Base-by-base conservation (phyloP, 2,113 vertebrate species). In the Pitta sordida region DNA sequence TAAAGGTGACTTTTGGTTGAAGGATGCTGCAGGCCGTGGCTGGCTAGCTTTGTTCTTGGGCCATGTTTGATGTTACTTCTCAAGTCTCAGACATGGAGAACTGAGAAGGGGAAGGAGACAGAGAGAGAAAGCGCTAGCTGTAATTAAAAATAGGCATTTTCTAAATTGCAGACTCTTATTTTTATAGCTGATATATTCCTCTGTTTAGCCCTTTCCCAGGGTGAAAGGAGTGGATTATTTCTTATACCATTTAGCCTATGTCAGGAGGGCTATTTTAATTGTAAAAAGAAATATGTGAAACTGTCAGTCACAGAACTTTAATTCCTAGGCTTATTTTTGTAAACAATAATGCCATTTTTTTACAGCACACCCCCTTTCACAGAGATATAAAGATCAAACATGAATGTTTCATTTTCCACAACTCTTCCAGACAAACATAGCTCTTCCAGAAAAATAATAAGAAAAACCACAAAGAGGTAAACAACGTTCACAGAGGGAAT, bases 261-360 rank as follows among this genome's bases (percentile, higher is more conserved):
- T 95, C 91, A 96, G 91, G 82, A 96, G 62, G 83, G 58, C 64
- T 86, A 87, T 87, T 94, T 82, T 86, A 89, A 71, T 59, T 53
- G 55, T 75, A 92, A 92, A 94, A 75, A 55, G 71, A 96, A 96
- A 92, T 89, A 88, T 22, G 36, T 84, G 83, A 88, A 90, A 86
- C 88, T 95, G 86, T 84, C 90, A 93, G 83, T 37, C 46, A 82
- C 53, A 58, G 91, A 71, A n/a, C 41, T 86, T 91, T 94, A 90
- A 95, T 90, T 92, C 94, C 80, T 74, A 87, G 67, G 49, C 75
- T 96, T 96, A 89, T 96, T 95, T 95, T 94, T 97, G 93, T 97
- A 97, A 94, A 96, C 96, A 96, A 92, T 94, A 80, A 58, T 76
- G 69, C 67, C n/a, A 69, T 88, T 93, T 84, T 62, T 91, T 88